Evolutionary conservation across 2,888 invertebrate genomes (phyloP).

Genomic region (Lucinisca nassula): DNA sequence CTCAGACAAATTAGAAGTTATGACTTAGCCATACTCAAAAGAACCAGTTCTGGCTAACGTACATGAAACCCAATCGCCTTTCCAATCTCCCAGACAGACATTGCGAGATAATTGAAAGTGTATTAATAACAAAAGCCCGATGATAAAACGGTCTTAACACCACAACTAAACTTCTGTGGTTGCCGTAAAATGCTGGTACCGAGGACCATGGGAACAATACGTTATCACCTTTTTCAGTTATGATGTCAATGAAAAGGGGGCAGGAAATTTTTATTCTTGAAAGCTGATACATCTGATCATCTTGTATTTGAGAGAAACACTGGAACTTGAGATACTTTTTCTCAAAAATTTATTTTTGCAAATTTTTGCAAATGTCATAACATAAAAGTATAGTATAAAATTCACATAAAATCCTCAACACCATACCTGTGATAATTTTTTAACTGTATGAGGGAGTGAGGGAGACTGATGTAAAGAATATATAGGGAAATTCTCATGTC

Average conservation of each 20-base stretch:
- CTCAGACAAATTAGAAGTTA: neutral
- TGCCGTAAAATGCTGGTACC: slow-evolving; percentile 29
- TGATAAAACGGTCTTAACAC: slow-evolving; percentile 36
- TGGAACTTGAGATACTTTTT: neutral
- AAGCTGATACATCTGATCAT: neutral
- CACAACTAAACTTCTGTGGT: slow-evolving; percentile 43
- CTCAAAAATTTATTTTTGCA: neutral
- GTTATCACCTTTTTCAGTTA: slow-evolving; percentile 12
- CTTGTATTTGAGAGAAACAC: neutral
- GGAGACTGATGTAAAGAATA: no score
- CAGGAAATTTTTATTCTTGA: neutral
- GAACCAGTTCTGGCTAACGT: neutral
- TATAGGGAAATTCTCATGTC: no score
- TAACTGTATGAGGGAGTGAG: no score
- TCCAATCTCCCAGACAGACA: neutral
- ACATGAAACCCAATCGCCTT: neutral
- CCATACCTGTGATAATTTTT: no score
- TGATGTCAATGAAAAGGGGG: neutral
- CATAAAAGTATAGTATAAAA: no score
- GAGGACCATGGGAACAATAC: slow-evolving; percentile 2
- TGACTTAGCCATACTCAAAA: neutral
- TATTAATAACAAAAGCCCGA: slow-evolving; percentile 41
- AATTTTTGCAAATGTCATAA: neutral
- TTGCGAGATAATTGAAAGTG: slow-evolving; percentile 21
- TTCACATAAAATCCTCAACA: no score